Base-by-base conservation (phyloP, 2,113 vertebrate species). In the Neogale vison region DNA sequence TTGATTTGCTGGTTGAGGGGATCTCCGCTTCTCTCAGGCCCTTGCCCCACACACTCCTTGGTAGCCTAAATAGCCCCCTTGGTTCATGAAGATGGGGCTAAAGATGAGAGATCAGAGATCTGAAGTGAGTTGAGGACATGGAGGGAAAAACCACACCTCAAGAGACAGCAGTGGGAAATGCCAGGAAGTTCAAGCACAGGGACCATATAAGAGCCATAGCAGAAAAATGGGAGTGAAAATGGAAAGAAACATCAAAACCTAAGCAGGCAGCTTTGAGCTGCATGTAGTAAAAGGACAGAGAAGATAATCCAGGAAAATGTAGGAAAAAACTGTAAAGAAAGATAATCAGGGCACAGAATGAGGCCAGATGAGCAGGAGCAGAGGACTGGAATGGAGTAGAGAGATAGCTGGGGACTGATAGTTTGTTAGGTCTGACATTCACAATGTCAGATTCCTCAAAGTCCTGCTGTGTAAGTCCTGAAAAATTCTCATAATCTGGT, bases 141-240 rank as follows among this genome's bases (percentile, higher is more conserved):
- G 21, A 94, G 72, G 76, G 90, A 18, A 94, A 93, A 96, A 69
- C 7, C 26, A 81, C 57, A 83, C 36, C 45, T 88, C 52, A 65
- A 65, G 79, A 93, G 65, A 63, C 90, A 93, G 83, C 36, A 63
- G 9, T 50, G 55, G 80, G 80, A 87, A 97, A 94, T 76, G 50
- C 34, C 80, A 93, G 89, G 89, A 97, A 96, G 79, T 90, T 57
- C 36, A 57, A 71, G 21, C 18, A 45, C 39, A 21, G 26, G 74
- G n/a, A 10, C 63, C 61, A 52, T 87, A 86, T 91, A 97, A 97
- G 76, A 95, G 79, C 93, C 95, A 97, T 34, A 97, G 65, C 52
- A 85, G 71, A 81, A 84, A 91, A 85, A 63, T 69, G 26, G 65
- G 67, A 67, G 47, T 29, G 11, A 71, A 76, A 36, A 63, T 45